Evolutionary conservation across 2,113 vertebrate genomes (phyloP), one percentile per base, ranked within the genome.

Genomic region (Eptatretus burgeri): DNA sequence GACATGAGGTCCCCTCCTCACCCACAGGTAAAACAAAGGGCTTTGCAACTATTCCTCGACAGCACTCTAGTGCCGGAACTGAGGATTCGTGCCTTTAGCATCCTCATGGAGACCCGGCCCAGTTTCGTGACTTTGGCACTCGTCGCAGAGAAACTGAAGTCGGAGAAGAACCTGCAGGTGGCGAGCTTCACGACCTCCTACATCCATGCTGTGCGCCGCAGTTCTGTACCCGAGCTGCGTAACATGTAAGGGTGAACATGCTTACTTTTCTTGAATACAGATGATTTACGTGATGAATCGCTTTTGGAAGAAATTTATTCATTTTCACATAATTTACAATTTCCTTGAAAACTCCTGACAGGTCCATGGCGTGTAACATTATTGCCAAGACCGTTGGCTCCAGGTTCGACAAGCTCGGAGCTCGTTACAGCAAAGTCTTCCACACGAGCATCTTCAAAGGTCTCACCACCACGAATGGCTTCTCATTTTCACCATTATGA

Each of bases 111-210:
- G 70, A 75, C 77, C 10, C 78, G 67, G 11, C 82, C 82, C 65
- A 64, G 73, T 49, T 68, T 79, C 13, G 70, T 76, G 63, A 67
- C 78, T 16, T 69, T 84, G 63, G 73, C 66, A 19, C 71, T 69
- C 1, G 64, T 86, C 51, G 81, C 78, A 64, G 75, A 74, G 1
- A 71, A 73, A 67, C 68, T 78, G 62, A 73, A 72, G 66, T 74
- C 69, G 50, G 84, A 86, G 64, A 63, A 68, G 49, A 77, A 74
- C 66, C 16, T 80, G 71, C 80, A 84, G 65, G 74, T 89, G 51
- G 76, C 74, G 64, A 83, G 78, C 67, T 84, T 83, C 11, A 68
- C 76, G 14, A 81, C 81, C 64, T 80, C 80, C 64, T 72, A 83
- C 66, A 78, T 89, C 70, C 82, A 78, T 69, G 73, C 78, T 63